Percentiles rank a stretch among this genome's conserved stretches.
phyloP scores from a whole-genome alignment of 2,113 vertebrate genomes.

The Xerus inauris region DNA sequence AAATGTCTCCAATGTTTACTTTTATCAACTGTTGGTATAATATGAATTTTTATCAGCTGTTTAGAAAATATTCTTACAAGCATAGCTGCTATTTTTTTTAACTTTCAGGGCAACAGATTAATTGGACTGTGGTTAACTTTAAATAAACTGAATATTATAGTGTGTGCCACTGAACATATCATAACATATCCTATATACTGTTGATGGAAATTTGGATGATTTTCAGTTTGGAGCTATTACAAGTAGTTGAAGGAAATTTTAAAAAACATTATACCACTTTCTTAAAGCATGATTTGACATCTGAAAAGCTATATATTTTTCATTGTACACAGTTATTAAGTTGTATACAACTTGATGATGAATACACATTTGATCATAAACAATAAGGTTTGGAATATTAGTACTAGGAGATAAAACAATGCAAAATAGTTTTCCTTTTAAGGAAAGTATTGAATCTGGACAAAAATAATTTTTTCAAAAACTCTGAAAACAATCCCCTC shows the following conservation, averaged over 20 bases:
- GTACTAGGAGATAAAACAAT: constrained; percentile 10
- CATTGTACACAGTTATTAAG: too few relatives aligned
- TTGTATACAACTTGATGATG: not conserved
- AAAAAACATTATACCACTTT: not conserved
- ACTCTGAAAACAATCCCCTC: not conserved
- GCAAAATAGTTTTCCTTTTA: not conserved
- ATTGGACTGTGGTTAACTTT: not conserved
- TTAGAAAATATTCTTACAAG: constrained; percentile 28
- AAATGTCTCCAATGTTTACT: constrained; percentile 4
- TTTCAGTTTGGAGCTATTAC: not conserved
- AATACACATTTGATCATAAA: constrained; percentile 14
- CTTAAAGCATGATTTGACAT: not conserved
- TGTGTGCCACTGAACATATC: not conserved
- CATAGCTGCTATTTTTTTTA: not conserved
- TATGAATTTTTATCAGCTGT: not conserved
- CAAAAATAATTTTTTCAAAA: not conserved
- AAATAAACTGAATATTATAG: constrained; percentile 29
- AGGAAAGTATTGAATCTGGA: not conserved
- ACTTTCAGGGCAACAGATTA: not conserved
- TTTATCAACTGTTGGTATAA: not conserved
- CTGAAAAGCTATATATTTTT: not conserved
- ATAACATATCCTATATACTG: not conserved
- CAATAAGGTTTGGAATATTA: not conserved
- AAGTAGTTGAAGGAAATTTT: constrained; percentile 7
- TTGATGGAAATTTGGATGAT: not conserved